Percentiles rank a stretch among this genome's conserved stretches.
Conservation (phyloP, 2,888 invertebrate species). For the Capitulum mitella region DNA sequence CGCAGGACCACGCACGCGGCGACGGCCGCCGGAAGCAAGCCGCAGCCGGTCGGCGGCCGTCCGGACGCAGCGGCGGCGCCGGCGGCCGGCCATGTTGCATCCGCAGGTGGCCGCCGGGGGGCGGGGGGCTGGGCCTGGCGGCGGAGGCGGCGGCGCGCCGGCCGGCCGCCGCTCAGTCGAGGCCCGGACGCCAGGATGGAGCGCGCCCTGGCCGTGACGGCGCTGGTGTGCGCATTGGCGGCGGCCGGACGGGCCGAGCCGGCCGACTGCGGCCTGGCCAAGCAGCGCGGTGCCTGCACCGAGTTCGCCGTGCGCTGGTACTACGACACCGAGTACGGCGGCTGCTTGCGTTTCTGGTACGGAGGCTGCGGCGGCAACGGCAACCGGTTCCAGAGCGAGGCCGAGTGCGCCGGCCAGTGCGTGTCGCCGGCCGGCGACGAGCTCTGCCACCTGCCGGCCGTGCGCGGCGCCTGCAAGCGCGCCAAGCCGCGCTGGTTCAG, state of each 20-base stretch:
- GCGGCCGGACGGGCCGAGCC: background rate
- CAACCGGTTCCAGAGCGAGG: constrained; percentile 28
- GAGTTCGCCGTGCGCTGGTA: constrained; percentile 25
- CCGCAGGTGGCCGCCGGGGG: background rate
- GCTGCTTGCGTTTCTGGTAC: constrained; percentile 30
- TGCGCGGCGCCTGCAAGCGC: constrained; percentile 27
- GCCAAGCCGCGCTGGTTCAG: constrained; percentile 25
- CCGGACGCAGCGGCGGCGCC: background rate
- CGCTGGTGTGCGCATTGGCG: background rate
- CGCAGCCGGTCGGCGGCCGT: background rate
- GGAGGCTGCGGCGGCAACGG: constrained; percentile 28
- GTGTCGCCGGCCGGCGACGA: constrained; percentile 23
- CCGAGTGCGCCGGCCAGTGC: constrained; percentile 21
- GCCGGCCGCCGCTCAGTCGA: background rate
- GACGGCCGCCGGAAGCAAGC: too few relatives aligned
- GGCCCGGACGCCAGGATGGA: background rate
- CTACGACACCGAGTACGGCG: constrained; percentile 28
- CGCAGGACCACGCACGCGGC: too few relatives aligned
- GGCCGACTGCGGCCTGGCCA: background rate
- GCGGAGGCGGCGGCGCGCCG: background rate
- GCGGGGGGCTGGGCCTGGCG: background rate
- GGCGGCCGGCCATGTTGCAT: background rate
- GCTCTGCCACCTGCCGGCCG: constrained; percentile 25
- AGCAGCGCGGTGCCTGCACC: background rate
- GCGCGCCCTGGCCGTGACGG: background rate